Evolutionary conservation across 2,888 invertebrate genomes (phyloP).

Genomic region (Clunio marinus): DNA sequence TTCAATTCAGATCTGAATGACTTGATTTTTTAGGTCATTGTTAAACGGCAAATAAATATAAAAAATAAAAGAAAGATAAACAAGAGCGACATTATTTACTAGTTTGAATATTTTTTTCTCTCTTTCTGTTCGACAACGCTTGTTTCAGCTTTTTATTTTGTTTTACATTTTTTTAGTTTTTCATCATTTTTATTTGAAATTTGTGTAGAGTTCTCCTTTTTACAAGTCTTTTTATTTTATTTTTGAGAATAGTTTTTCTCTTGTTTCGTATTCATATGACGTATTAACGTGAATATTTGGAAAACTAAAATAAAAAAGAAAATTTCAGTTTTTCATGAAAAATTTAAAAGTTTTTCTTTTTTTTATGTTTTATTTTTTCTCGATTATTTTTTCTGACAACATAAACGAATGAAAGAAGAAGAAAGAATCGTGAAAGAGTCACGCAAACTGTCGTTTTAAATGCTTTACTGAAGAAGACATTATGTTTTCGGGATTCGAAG

Average conservation of each 20-base stretch:
- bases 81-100: background rate
- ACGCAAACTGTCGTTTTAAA: slow-evolving; percentile 16
- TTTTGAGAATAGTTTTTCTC: background rate
- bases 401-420: background rate
- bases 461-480: too few species aligned
- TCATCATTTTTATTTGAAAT: too few species aligned
- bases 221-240: background rate
- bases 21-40: slow-evolving; percentile 38
- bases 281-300: slow-evolving; percentile 11
- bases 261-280: slow-evolving; percentile 21
- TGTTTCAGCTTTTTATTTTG: background rate
- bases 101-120: background rate
- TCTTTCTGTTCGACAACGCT: background rate
- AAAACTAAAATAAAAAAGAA: background rate
- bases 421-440: too few species aligned
- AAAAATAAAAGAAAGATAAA: background rate
- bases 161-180: too few species aligned
- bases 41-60: slow-evolving; percentile 36
- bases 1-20: slow-evolving; percentile 37
- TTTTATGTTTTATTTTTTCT: too few species aligned
- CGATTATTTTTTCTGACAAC: background rate
- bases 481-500: too few species aligned
- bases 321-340: slow-evolving; percentile 14
- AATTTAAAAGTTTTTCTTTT: slow-evolving; percentile 21
- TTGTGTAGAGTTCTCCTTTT: too few species aligned